phyloP scores from a whole-genome alignment of 2,888 invertebrate species.

The Drosophila fungiperda region DNA sequence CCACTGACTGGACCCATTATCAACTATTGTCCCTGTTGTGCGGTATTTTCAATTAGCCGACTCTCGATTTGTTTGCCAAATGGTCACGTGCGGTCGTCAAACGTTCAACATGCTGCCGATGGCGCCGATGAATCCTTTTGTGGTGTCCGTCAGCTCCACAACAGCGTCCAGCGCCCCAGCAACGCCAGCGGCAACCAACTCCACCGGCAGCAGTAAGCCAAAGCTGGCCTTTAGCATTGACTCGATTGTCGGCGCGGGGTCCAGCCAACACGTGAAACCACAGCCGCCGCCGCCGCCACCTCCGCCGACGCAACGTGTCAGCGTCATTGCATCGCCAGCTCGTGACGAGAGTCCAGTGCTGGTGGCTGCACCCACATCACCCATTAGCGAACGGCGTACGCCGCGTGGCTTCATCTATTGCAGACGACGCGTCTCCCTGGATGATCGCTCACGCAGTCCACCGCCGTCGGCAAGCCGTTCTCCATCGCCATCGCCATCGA shows the following conservation, averaged over 20 bases:
- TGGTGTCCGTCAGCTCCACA: conserved; percentile 70
- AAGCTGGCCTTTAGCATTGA: conserved; percentile 98
- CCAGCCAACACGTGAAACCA: conserved; percentile 31
- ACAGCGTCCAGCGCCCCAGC: conserved; percentile 50
- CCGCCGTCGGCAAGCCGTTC: conserved; percentile 56
- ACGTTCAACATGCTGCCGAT: conserved; percentile 93
- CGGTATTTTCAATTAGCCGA: conserved; percentile 53
- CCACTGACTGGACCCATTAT: conserved; percentile 33
- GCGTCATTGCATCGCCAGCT: conserved; percentile 71
- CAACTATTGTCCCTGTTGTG: conserved; percentile 39
- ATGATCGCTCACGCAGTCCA: conserved; percentile 70
- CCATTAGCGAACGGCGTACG: conserved; percentile 58
- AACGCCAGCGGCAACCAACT: conserved; percentile 63
- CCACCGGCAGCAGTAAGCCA: conserved; percentile 88
- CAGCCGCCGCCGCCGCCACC: conserved; percentile 36
- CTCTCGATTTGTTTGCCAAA: conserved; percentile 69
- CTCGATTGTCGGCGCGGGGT: conserved; percentile 91
- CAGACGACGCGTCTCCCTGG: conserved; percentile 73
- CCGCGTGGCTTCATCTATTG: conserved; percentile 78
- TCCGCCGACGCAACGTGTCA: conserved; percentile 37
- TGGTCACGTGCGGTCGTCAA: conserved; percentile 85
- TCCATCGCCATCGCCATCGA: conserved; percentile 49
- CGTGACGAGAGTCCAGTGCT: conserved; percentile 73
- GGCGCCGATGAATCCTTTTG: conserved; percentile 88
- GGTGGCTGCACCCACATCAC: conserved; percentile 43